These are phyloP conservation scores for Clistopyga incitator DNA, from an alignment of 2,888 invertebrate species.

Conservation along the genomic window DNA sequence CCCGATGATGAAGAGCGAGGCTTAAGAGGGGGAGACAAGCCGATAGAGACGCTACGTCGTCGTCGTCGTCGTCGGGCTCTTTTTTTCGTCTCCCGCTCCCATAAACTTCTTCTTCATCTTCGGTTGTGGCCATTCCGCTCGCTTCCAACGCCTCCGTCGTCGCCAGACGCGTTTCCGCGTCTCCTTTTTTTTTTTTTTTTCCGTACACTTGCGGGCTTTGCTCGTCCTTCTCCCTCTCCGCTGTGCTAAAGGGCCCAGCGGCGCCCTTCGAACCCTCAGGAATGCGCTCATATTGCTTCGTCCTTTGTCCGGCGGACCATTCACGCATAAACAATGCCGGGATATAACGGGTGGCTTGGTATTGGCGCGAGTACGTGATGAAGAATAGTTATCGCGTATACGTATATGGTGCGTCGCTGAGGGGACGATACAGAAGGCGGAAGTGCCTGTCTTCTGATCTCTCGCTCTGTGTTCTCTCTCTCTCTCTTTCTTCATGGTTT, in stretches of 20 bases:
- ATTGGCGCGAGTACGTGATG: neutral
- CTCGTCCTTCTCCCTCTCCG: slow-evolving; percentile 18
- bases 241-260: slow-evolving; percentile 17
- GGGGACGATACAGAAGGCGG: slow-evolving; percentile 34
- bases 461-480: neutral
- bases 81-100: slow-evolving; percentile 1
- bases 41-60: slow-evolving; percentile 2
- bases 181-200: slow-evolving; percentile 19
- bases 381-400: neutral
- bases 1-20: slow-evolving; percentile 32
- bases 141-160: neutral
- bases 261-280: slow-evolving; percentile 64
- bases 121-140: slow-evolving; percentile 20
- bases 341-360: slow-evolving; percentile 55
- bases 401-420: neutral
- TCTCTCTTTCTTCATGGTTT: slow-evolving; percentile 13
- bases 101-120: neutral
- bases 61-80: slow-evolving; percentile 19
- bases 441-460: slow-evolving; percentile 39
- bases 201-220: neutral
- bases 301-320: slow-evolving; percentile 75
- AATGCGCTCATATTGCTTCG: slow-evolving; percentile 76
- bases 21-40: neutral
- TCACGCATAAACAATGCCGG: slow-evolving; percentile 77
- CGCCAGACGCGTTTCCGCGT: slow-evolving; percentile 16